A percentile compares a stretch with the other conserved stretches of the same genome.
These are phyloP conservation scores for Chaetodon trifasciatus DNA, from an alignment of 2,797 vertebrate species.

Conservation along the genomic window DNA sequence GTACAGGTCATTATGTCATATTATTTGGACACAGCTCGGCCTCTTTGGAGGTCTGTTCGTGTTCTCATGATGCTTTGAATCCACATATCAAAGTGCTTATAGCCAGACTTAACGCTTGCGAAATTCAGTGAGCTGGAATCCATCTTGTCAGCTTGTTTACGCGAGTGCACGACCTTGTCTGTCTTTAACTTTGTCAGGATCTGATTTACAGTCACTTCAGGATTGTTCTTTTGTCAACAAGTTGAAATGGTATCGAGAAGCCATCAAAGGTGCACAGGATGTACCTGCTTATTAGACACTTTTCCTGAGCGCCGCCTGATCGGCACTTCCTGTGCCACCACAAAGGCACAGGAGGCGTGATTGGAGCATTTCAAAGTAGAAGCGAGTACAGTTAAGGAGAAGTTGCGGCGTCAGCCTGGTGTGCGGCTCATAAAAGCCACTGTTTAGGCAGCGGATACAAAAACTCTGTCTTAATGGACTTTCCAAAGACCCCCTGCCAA, in stretches of 20 bases:
- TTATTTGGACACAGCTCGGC: neutral
- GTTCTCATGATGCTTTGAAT: slow-evolving; percentile 9
- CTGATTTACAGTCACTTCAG: neutral
- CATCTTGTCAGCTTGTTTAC: neutral
- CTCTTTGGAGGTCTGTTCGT: slow-evolving; percentile 1
- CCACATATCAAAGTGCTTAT: neutral
- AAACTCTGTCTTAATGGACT: slow-evolving; percentile 21
- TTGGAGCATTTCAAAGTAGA: slow-evolving; percentile 47
- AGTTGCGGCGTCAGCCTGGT: slow-evolving; percentile 32
- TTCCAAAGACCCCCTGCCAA: slow-evolving; percentile 41
- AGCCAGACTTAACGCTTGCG: neutral
- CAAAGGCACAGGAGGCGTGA: slow-evolving; percentile 17
- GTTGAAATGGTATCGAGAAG: slow-evolving; percentile 1
- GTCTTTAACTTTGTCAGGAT: neutral
- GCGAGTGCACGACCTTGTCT: neutral
- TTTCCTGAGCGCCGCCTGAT: slow-evolving; percentile 30
- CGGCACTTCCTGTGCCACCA: slow-evolving; percentile 2
- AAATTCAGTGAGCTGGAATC: slow-evolving; percentile 10
- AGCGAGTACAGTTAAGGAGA: slow-evolving; percentile 43
- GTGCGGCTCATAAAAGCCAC: slow-evolving; percentile 42
- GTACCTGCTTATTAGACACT: slow-evolving; percentile 57
- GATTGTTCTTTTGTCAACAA: slow-evolving; percentile 19
- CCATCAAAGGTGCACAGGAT: slow-evolving; percentile 31
- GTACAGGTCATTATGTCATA: neutral
- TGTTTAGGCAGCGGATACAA: slow-evolving; percentile 40